Evolutionary conservation across 64 coral and sea anemone genomes (phyloP), one percentile per base, ranked within the genome.

Genomic region (Trachythela sp.): DNA sequence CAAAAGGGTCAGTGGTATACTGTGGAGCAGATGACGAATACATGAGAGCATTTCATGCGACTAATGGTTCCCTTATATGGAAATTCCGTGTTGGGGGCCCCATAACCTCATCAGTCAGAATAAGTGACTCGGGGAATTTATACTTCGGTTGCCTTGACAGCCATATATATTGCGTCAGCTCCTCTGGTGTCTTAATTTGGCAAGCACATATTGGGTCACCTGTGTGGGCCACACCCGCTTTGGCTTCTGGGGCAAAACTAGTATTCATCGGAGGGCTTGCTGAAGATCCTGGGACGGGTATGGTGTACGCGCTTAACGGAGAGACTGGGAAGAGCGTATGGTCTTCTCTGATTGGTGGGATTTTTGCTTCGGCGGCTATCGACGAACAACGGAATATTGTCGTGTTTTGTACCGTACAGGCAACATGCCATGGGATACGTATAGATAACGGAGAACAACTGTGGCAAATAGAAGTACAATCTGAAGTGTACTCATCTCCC

Each of bases 21-120:
- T 98, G 95, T 48, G 95, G 93, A 29, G 94, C 95, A 6, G 95
- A 98, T 89, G 95, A 98, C 37, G 90, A 91, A 8, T 94, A 70
- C 22, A 90, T 98, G 24, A 93, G 95, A 14, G 93, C 95, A 9
- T 90, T 98, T 76, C 83, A 94, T 36, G 90, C 92, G 9, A 29
- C 72, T 8, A 86, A 94, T 40, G 95, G 95, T 49, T 90, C 91
- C 60, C 89, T 98, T 70, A 87, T 94, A 18, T 98, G 95, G 95
- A 98, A 94, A 54, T 98, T 92, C 43, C 88, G 87, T 13, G 88
- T 89, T 3, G 89, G 77, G 29, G 93, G 91, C 5, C 88, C 95
- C 0, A 88, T 98, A 32, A 92, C 91, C 9, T 98, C 95, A 26
- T 98, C 95, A 29, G 94, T 92, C 26, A 88, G 93, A 85, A 86